phyloP scores from a whole-genome alignment of 2,113 vertebrate genomes.

The Oenanthe oenanthe region DNA sequence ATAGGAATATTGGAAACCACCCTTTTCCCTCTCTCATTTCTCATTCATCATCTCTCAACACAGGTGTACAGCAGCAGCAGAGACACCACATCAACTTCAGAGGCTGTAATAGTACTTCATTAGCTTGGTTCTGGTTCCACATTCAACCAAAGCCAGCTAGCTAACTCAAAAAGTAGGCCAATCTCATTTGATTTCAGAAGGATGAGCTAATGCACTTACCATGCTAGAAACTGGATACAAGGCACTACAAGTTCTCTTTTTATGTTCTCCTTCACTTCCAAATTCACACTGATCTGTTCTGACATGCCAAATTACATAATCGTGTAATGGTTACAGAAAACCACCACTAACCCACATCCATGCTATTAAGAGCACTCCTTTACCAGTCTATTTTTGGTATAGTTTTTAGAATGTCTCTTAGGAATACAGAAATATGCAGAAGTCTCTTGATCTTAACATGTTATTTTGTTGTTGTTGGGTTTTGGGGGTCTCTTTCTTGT shows the following conservation, averaged over 20 bases:
- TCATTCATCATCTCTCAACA: not conserved
- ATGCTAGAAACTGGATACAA: not conserved
- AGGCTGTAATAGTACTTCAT: not conserved
- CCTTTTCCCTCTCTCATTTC: not conserved
- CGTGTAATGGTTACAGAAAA: not conserved
- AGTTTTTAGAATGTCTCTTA: not conserved
- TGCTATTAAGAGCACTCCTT: not conserved
- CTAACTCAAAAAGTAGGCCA: not conserved
- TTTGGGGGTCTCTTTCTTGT: not conserved
- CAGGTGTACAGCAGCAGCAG: not conserved
- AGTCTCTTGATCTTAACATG: not conserved
- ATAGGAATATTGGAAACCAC: not conserved
- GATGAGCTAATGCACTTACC: not conserved
- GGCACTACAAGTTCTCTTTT: not conserved
- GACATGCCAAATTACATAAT: slow-evolving; percentile 35
- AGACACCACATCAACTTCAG: not conserved
- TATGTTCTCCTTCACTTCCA: not conserved
- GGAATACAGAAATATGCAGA: not conserved
- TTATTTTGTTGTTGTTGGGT: not conserved
- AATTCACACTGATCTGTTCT: slow-evolving; percentile 22
- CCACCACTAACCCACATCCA: not conserved
- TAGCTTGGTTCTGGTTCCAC: not conserved
- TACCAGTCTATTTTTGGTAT: not conserved
- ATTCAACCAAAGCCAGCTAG: not conserved
- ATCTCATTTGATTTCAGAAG: not conserved